phyloP scores from a whole-genome alignment of 1,140 invertebrate species.

The Calliphora vicina region DNA sequence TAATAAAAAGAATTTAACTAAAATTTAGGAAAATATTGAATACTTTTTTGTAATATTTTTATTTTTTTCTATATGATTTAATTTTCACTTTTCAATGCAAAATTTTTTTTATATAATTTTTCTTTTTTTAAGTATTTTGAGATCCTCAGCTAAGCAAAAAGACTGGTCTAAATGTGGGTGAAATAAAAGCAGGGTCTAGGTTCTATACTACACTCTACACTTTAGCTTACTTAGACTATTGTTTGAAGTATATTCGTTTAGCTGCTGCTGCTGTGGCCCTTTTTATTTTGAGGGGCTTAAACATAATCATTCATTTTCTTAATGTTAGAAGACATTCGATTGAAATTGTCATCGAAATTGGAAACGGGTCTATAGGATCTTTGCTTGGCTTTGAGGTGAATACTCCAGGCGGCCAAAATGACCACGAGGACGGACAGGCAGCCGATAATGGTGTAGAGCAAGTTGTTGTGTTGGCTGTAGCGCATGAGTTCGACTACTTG shows the following conservation, averaged over 20 bases:
- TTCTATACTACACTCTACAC: not conserved
- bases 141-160: slow-evolving; percentile 31
- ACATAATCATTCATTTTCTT: slow-evolving; percentile 39
- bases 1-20: slow-evolving; percentile 6
- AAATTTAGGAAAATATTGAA: slow-evolving; percentile 19
- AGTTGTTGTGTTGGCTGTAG: slow-evolving; percentile 7
- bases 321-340: slow-evolving; percentile 43
- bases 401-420: slow-evolving; percentile 37
- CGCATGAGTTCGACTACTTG: slow-evolving; percentile 44
- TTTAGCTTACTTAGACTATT: not conserved
- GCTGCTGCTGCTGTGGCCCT: not conserved
- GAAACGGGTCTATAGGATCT: slow-evolving; percentile 59
- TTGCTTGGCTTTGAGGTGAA: slow-evolving; percentile 54
- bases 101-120: slow-evolving; percentile 7
- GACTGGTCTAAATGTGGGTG: not conserved
- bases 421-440: slow-evolving; percentile 35
- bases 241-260: not conserved
- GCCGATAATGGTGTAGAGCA: slow-evolving; percentile 39
- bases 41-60: slow-evolving; percentile 4
- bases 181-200: not conserved
- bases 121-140: not conserved
- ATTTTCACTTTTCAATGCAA: not conserved
- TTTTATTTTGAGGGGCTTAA: not conserved
- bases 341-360: slow-evolving; percentile 56
- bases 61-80: not conserved